These are phyloP conservation scores for Mallotus villosus DNA, from an alignment of 2,797 vertebrate genomes.

Conservation along the genomic window DNA sequence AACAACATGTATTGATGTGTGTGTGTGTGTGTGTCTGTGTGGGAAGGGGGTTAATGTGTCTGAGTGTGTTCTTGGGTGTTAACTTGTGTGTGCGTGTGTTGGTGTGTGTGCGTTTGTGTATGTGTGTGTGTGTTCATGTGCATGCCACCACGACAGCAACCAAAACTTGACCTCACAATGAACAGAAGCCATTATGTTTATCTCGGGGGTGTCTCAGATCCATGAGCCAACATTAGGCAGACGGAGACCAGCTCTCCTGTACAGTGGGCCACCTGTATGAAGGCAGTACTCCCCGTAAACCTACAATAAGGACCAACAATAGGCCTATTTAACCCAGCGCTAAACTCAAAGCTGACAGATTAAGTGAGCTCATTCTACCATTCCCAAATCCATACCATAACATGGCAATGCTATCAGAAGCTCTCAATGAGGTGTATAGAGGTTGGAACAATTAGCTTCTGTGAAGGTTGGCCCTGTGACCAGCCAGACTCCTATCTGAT, in stretches of 20 bases:
- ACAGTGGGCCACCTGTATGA: neutral
- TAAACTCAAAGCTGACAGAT: neutral
- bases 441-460: constrained; percentile 54
- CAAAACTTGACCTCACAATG: neutral
- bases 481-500: constrained; percentile 62
- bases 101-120: neutral
- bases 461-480: constrained; percentile 40
- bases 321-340: constrained; percentile 32
- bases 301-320: neutral
- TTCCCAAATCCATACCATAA: constrained; percentile 11
- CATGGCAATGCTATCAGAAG: constrained; percentile 27
- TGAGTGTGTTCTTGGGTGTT: constrained; percentile 13
- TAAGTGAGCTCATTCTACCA: constrained; percentile 1
- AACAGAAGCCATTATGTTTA: neutral
- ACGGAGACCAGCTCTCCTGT: neutral
- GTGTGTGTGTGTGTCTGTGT: neutral
- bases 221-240: neutral
- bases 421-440: constrained; percentile 37
- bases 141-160: neutral
- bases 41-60: neutral
- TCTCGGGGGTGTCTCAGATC: neutral
- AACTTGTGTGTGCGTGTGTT: constrained; percentile 2
- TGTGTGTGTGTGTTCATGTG: neutral
- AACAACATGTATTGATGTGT: constrained; percentile 8
- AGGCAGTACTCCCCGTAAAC: neutral